These are phyloP conservation scores for Rhodophaea formosa DNA, from an alignment of 2,888 invertebrate species.

Conservation along the genomic window DNA sequence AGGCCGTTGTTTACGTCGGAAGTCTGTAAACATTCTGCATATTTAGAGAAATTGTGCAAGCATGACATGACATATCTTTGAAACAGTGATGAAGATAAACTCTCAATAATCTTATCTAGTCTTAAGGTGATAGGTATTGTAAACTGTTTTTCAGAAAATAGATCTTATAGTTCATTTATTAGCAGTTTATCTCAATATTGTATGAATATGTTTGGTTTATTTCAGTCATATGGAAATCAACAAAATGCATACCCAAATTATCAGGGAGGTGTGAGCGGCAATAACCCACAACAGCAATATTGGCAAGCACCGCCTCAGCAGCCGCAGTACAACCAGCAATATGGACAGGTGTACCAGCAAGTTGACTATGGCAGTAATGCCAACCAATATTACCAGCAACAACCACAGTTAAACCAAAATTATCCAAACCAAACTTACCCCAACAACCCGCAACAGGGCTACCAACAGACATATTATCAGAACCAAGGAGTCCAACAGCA, in stretches of 20 bases:
- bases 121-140: not conserved
- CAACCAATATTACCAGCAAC: constrained; percentile 58
- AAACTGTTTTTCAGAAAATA: not conserved
- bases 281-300: constrained; percentile 56
- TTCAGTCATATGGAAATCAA: constrained; percentile 64
- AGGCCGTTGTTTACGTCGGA: constrained; percentile 41
- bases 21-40: constrained; percentile 26
- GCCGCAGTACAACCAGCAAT: constrained; percentile 68
- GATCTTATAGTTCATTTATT: not conserved
- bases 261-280: constrained; percentile 38
- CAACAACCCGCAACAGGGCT: constrained; percentile 45
- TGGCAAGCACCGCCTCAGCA: constrained; percentile 52
- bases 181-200: not conserved
- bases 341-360: constrained; percentile 60
- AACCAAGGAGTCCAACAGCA: constrained; percentile 43
- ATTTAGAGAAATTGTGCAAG: not conserved
- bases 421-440: constrained; percentile 51
- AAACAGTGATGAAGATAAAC: not conserved
- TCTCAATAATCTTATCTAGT: constrained; percentile 2
- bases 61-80: constrained; percentile 5
- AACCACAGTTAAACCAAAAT: constrained; percentile 58
- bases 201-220: constrained; percentile 29
- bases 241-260: constrained; percentile 62
- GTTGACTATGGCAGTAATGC: constrained; percentile 55
- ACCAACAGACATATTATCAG: constrained; percentile 58